Percentiles rank a stretch among this genome's conserved stretches.
These are phyloP conservation scores for Eucera pruinosa DNA, from an alignment of 2,888 invertebrate genomes.

Conservation along the genomic window DNA sequence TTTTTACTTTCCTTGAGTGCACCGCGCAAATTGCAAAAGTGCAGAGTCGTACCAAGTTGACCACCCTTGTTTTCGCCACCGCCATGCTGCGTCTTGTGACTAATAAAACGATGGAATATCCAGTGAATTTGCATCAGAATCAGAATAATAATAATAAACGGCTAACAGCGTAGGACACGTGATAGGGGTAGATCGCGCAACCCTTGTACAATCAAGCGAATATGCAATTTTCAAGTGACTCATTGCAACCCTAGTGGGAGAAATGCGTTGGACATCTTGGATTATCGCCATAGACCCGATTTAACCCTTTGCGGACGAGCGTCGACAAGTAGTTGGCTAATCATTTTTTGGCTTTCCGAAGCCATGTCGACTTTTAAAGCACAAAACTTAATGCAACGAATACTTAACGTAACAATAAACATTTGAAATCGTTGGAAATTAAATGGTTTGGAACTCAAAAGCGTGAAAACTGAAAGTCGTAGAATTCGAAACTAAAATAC, in stretches of 20 bases:
- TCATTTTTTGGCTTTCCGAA: no score
- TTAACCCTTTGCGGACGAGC: no score
- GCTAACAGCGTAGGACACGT: conserved; percentile 31
- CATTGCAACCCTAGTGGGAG: conserved; percentile 63
- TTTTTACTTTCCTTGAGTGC: not conserved
- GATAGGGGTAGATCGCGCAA: conserved; percentile 64
- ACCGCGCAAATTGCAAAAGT: conserved; percentile 8
- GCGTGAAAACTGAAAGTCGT: no score
- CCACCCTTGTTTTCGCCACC: conserved; percentile 36
- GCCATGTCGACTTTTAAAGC: no score
- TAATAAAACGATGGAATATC: conserved; percentile 68
- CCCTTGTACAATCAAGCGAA: conserved; percentile 62
- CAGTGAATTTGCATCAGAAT: conserved; percentile 71
- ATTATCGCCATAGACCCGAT: not conserved
- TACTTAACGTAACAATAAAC: no score
- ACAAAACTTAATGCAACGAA: no score
- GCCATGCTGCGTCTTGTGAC: conserved; percentile 52
- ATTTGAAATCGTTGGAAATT: no score
- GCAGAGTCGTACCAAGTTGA: conserved; percentile 39
- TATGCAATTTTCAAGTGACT: conserved; percentile 74
- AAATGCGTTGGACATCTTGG: not conserved
- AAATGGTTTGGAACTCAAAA: no score
- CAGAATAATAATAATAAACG: conserved; percentile 40
- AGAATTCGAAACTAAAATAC: no score
- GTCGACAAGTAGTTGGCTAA: no score